Conservation (phyloP, 2,888 invertebrate species). For the Drosophila sordidapex region DNA sequence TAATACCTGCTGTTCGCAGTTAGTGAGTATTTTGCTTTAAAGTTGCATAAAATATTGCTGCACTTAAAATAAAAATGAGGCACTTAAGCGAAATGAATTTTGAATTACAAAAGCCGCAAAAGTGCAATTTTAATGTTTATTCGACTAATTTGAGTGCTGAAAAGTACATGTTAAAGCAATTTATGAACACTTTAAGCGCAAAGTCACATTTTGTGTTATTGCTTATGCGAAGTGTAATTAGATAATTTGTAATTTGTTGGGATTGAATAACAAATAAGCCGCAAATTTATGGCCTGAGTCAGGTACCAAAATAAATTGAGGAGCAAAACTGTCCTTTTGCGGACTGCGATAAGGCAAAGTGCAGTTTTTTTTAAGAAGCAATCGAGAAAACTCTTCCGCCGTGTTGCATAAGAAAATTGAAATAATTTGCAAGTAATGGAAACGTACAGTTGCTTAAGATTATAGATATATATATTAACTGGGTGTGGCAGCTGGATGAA, state of each 20-base stretch:
- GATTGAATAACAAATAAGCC: constrained; percentile 43
- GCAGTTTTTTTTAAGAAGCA: constrained; percentile 61
- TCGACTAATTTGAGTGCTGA: constrained; percentile 14
- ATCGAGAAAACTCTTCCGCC: constrained; percentile 33
- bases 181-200: constrained; percentile 41
- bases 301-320: constrained; percentile 31
- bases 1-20: not conserved
- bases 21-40: not conserved
- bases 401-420: constrained; percentile 8
- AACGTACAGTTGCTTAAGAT: constrained; percentile 2
- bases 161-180: constrained; percentile 53
- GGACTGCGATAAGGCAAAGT: constrained; percentile 50
- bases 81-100: constrained; percentile 37
- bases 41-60: not conserved
- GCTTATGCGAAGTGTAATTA: constrained; percentile 47
- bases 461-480: constrained; percentile 17
- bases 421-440: not conserved
- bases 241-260: constrained; percentile 54
- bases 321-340: constrained; percentile 58
- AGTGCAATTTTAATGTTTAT: constrained; percentile 16
- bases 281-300: constrained; percentile 51
- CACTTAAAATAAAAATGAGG: constrained; percentile 26
- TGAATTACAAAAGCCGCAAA: constrained; percentile 13
- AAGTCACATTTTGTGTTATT: constrained; percentile 19
- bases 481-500: constrained; percentile 56